phyloP scores from a whole-genome alignment of 2,797 vertebrate genomes.

The Melanotaenia maccullochi region DNA sequence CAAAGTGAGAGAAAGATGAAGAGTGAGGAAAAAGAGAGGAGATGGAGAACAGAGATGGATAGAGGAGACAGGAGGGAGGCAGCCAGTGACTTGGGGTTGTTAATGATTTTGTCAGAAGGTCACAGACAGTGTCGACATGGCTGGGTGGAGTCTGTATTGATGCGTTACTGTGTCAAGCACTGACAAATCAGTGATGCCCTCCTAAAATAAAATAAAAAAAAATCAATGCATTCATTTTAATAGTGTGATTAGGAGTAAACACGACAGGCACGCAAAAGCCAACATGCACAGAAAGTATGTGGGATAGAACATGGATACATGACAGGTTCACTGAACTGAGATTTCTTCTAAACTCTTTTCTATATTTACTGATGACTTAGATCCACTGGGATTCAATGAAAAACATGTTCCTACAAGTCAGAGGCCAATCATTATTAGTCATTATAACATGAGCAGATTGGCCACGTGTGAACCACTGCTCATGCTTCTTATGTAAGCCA shows the following conservation, averaged over 20 bases:
- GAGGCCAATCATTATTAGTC: slow-evolving; percentile 22
- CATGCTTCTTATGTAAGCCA: slow-evolving; percentile 48
- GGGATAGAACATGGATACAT: slow-evolving; percentile 33
- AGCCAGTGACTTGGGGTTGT: slow-evolving; percentile 49
- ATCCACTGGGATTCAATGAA: slow-evolving; percentile 6
- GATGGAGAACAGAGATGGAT: slow-evolving; percentile 35
- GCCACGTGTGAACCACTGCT: slow-evolving; percentile 41
- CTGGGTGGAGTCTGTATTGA: slow-evolving; percentile 65
- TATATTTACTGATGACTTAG: background rate
- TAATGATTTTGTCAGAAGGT: slow-evolving; percentile 78
- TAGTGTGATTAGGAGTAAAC: slow-evolving; percentile 36
- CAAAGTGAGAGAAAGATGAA: slow-evolving; percentile 32
- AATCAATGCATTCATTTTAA: slow-evolving; percentile 60
- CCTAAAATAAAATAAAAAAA: slow-evolving; percentile 57
- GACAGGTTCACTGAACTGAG: background rate
- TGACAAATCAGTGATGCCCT: slow-evolving; percentile 60
- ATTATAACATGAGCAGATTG: slow-evolving; percentile 15
- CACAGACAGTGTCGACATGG: slow-evolving; percentile 71
- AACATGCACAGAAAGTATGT: slow-evolving; percentile 39
- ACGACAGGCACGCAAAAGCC: slow-evolving; percentile 32
- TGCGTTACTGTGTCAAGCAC: slow-evolving; percentile 57
- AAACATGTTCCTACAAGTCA: slow-evolving; percentile 28
- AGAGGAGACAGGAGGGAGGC: slow-evolving; percentile 39
- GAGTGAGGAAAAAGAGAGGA: slow-evolving; percentile 20
- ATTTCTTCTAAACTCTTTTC: slow-evolving; percentile 8